Conservation (phyloP, 1,140 invertebrate genomes). For the Elysia chlorotica region DNA sequence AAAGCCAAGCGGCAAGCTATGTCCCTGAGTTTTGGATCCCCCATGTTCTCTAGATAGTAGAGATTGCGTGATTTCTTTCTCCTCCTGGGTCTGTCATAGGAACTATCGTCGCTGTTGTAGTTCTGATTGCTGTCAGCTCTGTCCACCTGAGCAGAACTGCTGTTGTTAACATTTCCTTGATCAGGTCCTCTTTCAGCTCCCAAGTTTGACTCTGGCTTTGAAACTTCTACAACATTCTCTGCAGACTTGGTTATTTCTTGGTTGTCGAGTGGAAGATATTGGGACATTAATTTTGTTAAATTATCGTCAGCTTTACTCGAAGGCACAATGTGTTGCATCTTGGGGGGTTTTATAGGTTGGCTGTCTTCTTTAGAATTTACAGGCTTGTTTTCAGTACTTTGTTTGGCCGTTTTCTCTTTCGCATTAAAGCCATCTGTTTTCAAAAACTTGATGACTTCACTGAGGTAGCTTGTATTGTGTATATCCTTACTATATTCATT, state of each 20-base stretch:
- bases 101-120: background rate
- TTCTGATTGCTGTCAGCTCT: conserved; percentile 11
- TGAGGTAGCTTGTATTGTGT: too few relatives aligned
- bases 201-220: background rate
- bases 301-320: too few relatives aligned
- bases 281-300: too few relatives aligned
- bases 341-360: too few relatives aligned
- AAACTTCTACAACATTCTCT: too few relatives aligned
- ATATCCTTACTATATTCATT: too few relatives aligned
- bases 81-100: background rate
- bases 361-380: too few relatives aligned
- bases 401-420: too few relatives aligned
- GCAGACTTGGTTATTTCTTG: too few relatives aligned
- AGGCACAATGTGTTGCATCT: too few relatives aligned
- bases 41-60: conserved; percentile 14
- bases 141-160: background rate
- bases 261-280: too few relatives aligned
- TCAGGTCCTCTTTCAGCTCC: background rate
- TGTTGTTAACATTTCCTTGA: background rate
- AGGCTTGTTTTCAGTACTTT: too few relatives aligned
- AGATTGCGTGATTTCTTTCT: background rate
- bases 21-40: background rate
- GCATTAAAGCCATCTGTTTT: background rate
- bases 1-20: conserved; percentile 9
- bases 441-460: conserved; percentile 12